Conservation (phyloP, 2,888 invertebrate species). For the Eudemis profundana region DNA sequence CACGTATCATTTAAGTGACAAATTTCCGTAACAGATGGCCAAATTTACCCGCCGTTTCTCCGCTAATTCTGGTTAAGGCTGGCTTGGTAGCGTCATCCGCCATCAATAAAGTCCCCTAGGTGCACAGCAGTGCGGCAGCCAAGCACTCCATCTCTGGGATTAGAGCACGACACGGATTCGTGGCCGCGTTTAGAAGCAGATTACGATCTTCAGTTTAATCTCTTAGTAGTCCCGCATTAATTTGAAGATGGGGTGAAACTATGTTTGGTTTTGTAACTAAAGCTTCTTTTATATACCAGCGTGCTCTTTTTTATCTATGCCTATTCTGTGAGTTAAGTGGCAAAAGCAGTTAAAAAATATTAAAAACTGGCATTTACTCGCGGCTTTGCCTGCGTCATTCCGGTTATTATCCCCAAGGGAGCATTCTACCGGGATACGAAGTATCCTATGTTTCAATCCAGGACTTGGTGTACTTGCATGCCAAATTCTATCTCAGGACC, state of each 20-base stretch:
- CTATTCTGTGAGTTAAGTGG: too few species aligned
- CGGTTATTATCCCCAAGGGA: too few species aligned
- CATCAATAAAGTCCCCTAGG: slow-evolving; percentile 55
- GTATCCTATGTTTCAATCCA: too few species aligned
- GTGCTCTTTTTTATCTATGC: background rate
- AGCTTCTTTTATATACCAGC: slow-evolving; percentile 39
- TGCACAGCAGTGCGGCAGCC: slow-evolving; percentile 56
- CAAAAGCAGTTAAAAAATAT: too few species aligned
- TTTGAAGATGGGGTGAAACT: slow-evolving; percentile 54
- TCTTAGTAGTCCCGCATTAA: slow-evolving; percentile 63
- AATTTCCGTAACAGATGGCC: slow-evolving; percentile 14
- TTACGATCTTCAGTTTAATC: slow-evolving; percentile 75
- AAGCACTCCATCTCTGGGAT: slow-evolving; percentile 74
- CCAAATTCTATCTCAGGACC: too few species aligned
- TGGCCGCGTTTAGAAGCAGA: slow-evolving; percentile 71
- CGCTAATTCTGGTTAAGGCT: slow-evolving; percentile 31
- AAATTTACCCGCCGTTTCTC: slow-evolving; percentile 20
- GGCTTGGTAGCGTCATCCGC: slow-evolving; percentile 44
- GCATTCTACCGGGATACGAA: too few species aligned
- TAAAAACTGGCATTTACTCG: too few species aligned
- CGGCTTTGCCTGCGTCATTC: too few species aligned
- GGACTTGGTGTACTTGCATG: too few species aligned
- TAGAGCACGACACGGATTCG: slow-evolving; percentile 58
- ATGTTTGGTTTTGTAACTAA: slow-evolving; percentile 40
- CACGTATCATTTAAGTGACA: background rate